phyloP scores from a whole-genome alignment of 2,888 invertebrate genomes.

The Acanthosepion pharaonis region DNA sequence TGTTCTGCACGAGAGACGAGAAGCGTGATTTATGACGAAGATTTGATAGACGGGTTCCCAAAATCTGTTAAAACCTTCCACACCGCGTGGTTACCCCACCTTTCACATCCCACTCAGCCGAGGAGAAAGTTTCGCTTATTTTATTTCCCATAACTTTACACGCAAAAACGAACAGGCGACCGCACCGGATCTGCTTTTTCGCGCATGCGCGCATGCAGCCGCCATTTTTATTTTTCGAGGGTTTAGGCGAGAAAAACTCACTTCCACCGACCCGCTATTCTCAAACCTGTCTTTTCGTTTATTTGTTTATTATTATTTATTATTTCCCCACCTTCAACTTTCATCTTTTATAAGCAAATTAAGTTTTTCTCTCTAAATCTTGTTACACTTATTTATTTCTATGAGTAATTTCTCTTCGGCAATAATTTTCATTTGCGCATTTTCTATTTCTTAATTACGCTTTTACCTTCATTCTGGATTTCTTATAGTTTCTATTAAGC shows the following conservation, averaged over 20 bases:
- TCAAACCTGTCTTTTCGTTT: background rate
- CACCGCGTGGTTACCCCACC: too few relatives aligned
- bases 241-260: background rate
- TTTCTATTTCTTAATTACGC: too few relatives aligned
- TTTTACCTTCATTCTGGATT: too few relatives aligned
- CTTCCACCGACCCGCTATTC: background rate
- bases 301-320: too few relatives aligned
- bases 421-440: too few relatives aligned
- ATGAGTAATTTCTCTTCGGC: too few relatives aligned
- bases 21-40: slow-evolving; percentile 8
- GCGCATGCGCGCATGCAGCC: background rate
- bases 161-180: slow-evolving; percentile 21
- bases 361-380: too few relatives aligned
- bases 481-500: too few relatives aligned
- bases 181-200: background rate
- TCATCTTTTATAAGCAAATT: too few relatives aligned
- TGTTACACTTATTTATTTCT: too few relatives aligned
- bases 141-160: slow-evolving; percentile 33
- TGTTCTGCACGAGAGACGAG: background rate
- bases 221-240: slow-evolving; percentile 3
- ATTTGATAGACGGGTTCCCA: slow-evolving; percentile 33
- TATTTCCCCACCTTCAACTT: too few relatives aligned
- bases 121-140: background rate
- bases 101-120: background rate
- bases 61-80: background rate